Conservation (phyloP, 2,888 invertebrate genomes). For the Anticlea derivata region DNA sequence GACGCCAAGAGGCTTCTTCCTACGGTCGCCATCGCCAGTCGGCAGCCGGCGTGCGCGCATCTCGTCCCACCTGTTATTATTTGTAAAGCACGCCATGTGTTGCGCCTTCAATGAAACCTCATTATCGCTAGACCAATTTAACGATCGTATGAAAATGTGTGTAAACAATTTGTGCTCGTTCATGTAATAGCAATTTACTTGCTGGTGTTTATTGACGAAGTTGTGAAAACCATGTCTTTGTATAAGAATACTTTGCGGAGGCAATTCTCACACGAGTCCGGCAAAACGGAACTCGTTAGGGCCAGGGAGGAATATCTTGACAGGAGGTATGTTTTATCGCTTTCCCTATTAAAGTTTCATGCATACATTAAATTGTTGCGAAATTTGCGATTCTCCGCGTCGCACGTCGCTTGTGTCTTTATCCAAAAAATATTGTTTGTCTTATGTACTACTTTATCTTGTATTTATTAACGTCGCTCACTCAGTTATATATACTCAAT, state of each 20-base stretch:
- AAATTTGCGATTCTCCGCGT: too few relatives aligned
- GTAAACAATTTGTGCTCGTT: background rate
- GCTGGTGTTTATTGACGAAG: slow-evolving; percentile 14
- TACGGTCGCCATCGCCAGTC: slow-evolving; percentile 46
- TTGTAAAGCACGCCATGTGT: slow-evolving; percentile 26
- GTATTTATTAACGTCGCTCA: too few relatives aligned
- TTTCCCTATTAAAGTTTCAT: background rate
- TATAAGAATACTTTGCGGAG: slow-evolving; percentile 62
- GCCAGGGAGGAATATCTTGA: slow-evolving; percentile 72
- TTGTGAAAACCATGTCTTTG: slow-evolving; percentile 38
- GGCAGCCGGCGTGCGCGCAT: slow-evolving; percentile 49
- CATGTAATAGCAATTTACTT: slow-evolving; percentile 14
- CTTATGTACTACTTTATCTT: too few relatives aligned
- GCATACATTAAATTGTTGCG: too few relatives aligned
- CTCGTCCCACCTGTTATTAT: slow-evolving; percentile 36
- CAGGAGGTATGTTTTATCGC: slow-evolving; percentile 58
- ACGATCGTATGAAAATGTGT: slow-evolving; percentile 9
- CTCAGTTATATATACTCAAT: too few relatives aligned
- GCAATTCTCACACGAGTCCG: slow-evolving; percentile 77
- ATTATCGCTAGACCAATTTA: slow-evolving; percentile 23
- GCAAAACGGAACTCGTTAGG: slow-evolving; percentile 65
- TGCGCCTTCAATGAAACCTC: slow-evolving; percentile 28
- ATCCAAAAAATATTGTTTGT: background rate
- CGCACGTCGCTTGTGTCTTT: too few relatives aligned
- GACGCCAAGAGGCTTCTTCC: slow-evolving; percentile 54